A percentile compares a stretch with the other conserved stretches of the same genome.
phyloP scores from a whole-genome alignment of 2,113 vertebrate species.

The Hydropotes inermis region DNA sequence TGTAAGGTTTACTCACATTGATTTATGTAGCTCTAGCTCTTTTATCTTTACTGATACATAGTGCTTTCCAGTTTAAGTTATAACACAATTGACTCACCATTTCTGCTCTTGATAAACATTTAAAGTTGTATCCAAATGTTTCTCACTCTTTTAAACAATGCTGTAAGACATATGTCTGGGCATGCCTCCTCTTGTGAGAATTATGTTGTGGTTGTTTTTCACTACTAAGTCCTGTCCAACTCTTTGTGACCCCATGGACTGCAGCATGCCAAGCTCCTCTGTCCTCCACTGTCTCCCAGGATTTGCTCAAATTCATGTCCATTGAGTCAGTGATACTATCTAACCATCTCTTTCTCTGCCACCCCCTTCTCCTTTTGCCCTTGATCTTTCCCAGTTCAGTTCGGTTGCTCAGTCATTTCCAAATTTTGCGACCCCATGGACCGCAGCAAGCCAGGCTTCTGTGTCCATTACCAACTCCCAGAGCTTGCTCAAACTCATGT shows the following conservation, averaged over 20 bases:
- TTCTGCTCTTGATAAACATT: neutral
- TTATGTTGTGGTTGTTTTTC: neutral
- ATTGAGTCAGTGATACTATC: neutral
- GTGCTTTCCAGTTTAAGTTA: neutral
- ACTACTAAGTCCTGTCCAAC: neutral
- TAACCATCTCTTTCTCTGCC: neutral
- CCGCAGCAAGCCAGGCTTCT: neutral
- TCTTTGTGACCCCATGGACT: neutral
- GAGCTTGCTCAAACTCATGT: neutral
- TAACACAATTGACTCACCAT: neutral
- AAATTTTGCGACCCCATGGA: accelerated
- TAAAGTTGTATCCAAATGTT: neutral
- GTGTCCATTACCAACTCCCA: neutral
- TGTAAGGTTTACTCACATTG: neutral
- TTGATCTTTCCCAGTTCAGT: neutral
- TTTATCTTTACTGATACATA: neutral
- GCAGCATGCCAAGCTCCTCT: neutral
- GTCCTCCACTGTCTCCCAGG: neutral
- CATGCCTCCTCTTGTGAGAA: neutral
- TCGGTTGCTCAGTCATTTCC: accelerated
- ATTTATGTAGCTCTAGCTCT: neutral
- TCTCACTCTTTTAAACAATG: neutral
- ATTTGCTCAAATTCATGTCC: neutral
- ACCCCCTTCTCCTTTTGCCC: neutral
- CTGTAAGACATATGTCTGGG: neutral